Conservation (phyloP, 2,113 vertebrate species). For the Rhegmatorhina hoffmannsi region DNA sequence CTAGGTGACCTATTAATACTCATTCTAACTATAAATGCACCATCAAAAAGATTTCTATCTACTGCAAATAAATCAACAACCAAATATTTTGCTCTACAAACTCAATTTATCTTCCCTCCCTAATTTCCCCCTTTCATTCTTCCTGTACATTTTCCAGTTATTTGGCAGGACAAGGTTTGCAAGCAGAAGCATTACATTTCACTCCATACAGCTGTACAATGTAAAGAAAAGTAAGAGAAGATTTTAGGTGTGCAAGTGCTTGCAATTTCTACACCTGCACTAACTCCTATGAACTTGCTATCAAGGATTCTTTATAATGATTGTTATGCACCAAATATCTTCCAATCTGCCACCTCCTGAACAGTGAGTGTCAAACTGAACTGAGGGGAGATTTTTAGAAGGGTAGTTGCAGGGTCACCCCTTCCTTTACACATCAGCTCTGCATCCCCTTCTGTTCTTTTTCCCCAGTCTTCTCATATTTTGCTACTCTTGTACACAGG, state of each 20-base stretch:
- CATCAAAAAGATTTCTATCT: background rate
- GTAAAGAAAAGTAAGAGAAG: background rate
- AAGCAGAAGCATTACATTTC: background rate
- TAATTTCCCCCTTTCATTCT: background rate
- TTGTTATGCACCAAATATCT: background rate
- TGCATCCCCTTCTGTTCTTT: background rate
- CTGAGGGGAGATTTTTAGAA: background rate
- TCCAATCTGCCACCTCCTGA: background rate
- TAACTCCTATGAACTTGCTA: background rate
- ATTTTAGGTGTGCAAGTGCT: background rate
- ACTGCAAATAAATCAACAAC: background rate
- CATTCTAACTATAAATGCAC: background rate
- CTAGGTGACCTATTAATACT: background rate
- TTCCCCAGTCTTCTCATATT: background rate
- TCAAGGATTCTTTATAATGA: background rate
- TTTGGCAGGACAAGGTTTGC: background rate
- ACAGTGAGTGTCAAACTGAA: background rate
- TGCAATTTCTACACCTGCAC: background rate
- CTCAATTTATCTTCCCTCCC: background rate
- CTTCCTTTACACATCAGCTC: background rate
- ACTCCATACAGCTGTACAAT: background rate
- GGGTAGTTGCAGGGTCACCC: background rate
- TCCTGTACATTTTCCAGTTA: background rate
- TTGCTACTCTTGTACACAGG: background rate
- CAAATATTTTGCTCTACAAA: background rate